Base-by-base conservation (phyloP, 2,113 vertebrate species). In the Psephotus haematonotus region DNA sequence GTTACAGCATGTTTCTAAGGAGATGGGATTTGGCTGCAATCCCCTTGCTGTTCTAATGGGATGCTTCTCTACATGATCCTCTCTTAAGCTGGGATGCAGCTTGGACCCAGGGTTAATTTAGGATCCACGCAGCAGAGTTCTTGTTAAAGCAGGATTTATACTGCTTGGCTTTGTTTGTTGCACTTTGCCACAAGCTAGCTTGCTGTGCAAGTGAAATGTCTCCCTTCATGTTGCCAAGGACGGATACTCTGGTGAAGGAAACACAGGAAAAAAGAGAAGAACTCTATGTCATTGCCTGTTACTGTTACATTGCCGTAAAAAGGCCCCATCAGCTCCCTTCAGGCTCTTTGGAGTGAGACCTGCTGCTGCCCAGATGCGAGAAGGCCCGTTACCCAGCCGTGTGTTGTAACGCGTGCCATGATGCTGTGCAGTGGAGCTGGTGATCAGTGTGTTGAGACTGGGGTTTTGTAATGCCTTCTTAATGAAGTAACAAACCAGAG, bases 181-280 rank as follows among this genome's bases (percentile, higher is more conserved):
- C 15, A 6, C 49, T 77, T 76, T 3, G 55, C 63, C 35, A 28
- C 1, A 11, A 71, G 37, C 35, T 71, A 52, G 13, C n/a, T 70
- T 62, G 74, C 69, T 55, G 60, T 70, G 83, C 68, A 63, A 67
- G 60, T 29, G 53, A 57, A 82, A 62, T 10, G 18, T 57, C 44
- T 91, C 84, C 27, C 49, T 74, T 72, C 14, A 1, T 10, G 19
- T 29, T 72, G 75, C 84, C 82, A 41, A 27, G 62, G 3, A 4
- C 0, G 0, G 65, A 6, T 24, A 4, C 27, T 35, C 22, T 4
- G 28, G 37, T 35, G 59, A 39, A 47, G 55, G 33, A 11, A 81
- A 11, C 2, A 0, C 0, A 5, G 17, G 46, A 47, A 17, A 25
- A 37, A 25, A 88, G 37, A 53, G 18, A 19, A 75, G 59, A 77